Evolutionary conservation across 2,113 vertebrate genomes (phyloP).

Genomic region (Chaenocephalus aceratus): DNA sequence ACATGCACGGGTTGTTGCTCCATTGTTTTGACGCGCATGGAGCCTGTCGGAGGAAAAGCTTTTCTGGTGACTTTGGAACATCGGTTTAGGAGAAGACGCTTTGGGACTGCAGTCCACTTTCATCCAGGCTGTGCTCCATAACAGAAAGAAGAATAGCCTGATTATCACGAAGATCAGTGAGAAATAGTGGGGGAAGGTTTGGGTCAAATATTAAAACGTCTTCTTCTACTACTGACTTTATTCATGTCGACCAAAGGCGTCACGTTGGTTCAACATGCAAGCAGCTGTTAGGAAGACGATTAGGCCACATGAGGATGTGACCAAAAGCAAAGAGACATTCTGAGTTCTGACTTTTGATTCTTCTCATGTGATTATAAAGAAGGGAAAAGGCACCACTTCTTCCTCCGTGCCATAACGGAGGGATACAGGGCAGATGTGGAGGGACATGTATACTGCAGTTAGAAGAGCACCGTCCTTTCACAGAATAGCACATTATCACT

Average conservation of each 20-base stretch:
- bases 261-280: not conserved
- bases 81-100: not conserved
- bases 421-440: slow-evolving; percentile 15
- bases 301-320: too few species aligned
- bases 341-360: not conserved
- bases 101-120: not conserved
- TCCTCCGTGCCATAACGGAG: slow-evolving; percentile 18
- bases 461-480: not conserved
- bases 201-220: not conserved
- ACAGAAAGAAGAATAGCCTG: not conserved
- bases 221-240: not conserved
- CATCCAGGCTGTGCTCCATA: too few species aligned
- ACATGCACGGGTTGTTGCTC: not conserved
- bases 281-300: not conserved
- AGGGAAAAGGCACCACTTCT: slow-evolving; percentile 31
- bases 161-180: not conserved
- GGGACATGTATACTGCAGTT: not conserved
- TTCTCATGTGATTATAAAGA: slow-evolving; percentile 17
- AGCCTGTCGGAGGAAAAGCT: not conserved
- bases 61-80: too few species aligned
- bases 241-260: not conserved
- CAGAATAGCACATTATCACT: not conserved
- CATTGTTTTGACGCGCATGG: not conserved
- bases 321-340: too few species aligned
- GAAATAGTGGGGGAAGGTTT: not conserved